Base-by-base conservation (phyloP, 2,113 vertebrate species). In the Cheirogaleus medius region DNA sequence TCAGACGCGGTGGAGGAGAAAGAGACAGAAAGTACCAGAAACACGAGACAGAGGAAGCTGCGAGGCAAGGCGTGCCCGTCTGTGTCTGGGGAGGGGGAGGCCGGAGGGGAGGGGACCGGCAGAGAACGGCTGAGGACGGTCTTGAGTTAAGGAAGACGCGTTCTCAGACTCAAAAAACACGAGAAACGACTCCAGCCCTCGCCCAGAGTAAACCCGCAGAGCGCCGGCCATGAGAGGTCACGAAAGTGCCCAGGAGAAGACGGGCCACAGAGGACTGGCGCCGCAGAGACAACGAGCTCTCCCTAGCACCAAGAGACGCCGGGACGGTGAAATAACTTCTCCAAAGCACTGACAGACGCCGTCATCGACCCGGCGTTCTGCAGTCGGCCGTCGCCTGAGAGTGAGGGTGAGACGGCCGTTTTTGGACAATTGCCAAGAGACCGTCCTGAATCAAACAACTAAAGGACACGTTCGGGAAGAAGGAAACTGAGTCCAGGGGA, bases 201-300 rank as follows among this genome's bases (percentile, higher is more conserved):
- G 0, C 15, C 6, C 13, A 32, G 17, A 64, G 56, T 23, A 8
- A 78, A 37, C 17, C 27, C 5, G n/a, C 60, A 17, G 47, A 25
- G 56, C 27, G 3, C 15, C 6, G 2, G 49, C 12, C 49, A 12
- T 11, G 49, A 12, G 47, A 47, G 44, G 8, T 47, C 44, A 47
- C 11, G 44, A 47, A 47, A 8, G 44, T 10, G 9, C 44, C 44
- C 44, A 47, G 44, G 44, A 47, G 44, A 47, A 10, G 44, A 47
- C 13, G 0, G 3, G 13, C 49, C 49, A 52, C 44, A 1, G 44
- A 15, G 14, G 49, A 52, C 13, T 18, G 17, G 11, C 32, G 20
- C 6, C 10, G 63, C 1, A 2, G 20, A 0, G 42, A 47, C 15
- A 17, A 2, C 0, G 1, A 63, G n/a, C 11, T 1, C 73, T 27